A percentile compares a stretch with the other conserved stretches of the same genome.
Conservation (phyloP, 2,113 vertebrate genomes). For the Semicossyphus pulcher region DNA sequence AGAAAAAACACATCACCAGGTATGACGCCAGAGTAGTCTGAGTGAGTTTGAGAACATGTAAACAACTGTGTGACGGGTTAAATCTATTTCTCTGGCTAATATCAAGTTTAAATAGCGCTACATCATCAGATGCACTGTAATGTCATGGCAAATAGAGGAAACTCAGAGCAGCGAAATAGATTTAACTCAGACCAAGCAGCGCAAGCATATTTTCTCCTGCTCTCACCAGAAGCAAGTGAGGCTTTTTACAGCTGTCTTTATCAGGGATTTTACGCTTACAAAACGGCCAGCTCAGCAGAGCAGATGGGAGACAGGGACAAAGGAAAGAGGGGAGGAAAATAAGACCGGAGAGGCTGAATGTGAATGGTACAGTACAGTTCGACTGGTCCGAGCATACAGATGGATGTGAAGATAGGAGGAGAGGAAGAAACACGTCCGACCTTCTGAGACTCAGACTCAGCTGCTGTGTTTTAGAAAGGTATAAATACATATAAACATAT, state of each 20-base stretch:
- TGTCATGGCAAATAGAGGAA: constrained; percentile 30
- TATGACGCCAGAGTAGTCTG: neutral
- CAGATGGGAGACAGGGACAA: constrained; percentile 51
- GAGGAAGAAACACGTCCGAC: constrained; percentile 1
- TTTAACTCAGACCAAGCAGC: constrained; percentile 44
- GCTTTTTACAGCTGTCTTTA: constrained; percentile 73
- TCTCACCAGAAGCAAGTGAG: constrained; percentile 56
- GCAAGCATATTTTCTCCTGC: constrained; percentile 65
- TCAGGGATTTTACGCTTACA: constrained; percentile 64
- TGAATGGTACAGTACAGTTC: neutral
- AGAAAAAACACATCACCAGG: neutral
- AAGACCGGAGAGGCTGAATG: constrained; percentile 32
- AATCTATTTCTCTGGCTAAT: neutral
- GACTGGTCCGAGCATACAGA: constrained; percentile 8
- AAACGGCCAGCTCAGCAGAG: constrained; percentile 74
- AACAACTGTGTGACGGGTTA: too few species aligned
- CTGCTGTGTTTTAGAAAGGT: neutral
- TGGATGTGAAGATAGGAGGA: constrained; percentile 15
- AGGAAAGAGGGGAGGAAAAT: constrained; percentile 14
- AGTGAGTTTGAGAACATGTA: too few species aligned
- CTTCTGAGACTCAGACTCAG: neutral
- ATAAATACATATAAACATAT: too few species aligned
- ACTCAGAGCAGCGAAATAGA: constrained; percentile 55
- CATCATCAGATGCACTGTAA: constrained; percentile 45
- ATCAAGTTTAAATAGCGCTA: constrained; percentile 21